A percentile compares a stretch with the other conserved stretches of the same genome.
These are phyloP conservation scores for Drosophila monieri DNA, from an alignment of 2,888 invertebrate genomes.

Conservation along the genomic window DNA sequence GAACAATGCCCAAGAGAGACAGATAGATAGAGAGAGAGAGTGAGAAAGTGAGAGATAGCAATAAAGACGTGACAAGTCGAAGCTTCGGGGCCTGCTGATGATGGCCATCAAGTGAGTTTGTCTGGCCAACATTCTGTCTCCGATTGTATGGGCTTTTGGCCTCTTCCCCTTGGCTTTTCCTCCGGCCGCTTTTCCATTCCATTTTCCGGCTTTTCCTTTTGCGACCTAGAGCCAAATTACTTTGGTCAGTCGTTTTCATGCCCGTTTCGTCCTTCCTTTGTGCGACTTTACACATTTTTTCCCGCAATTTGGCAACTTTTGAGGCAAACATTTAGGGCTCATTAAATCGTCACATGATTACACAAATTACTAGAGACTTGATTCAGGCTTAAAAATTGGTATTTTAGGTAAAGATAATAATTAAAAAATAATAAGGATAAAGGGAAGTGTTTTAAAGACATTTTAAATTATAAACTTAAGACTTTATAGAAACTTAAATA, in stretches of 20 bases:
- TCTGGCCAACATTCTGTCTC: slow-evolving; percentile 17
- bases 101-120: slow-evolving; percentile 47
- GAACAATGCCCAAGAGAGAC: background rate
- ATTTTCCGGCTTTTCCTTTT: slow-evolving; percentile 11
- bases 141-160: slow-evolving; percentile 23
- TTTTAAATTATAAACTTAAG: background rate
- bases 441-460: no score
- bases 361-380: background rate
- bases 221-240: slow-evolving; percentile 14
- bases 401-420: background rate
- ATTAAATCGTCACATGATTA: slow-evolving; percentile 6
- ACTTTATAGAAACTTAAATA: background rate
- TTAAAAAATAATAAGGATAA: background rate
- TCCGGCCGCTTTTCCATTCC: background rate
- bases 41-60: background rate
- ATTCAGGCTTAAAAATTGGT: background rate
- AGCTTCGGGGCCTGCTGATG: slow-evolving; percentile 49
- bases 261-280: slow-evolving; percentile 10
- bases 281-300: background rate
- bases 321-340: background rate
- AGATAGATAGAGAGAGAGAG: background rate
- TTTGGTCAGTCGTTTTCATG: slow-evolving; percentile 7
- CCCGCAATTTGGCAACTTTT: background rate
- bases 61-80: slow-evolving; percentile 50
- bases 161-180: slow-evolving; percentile 1